These are phyloP conservation scores for Oscheius sp. DNA, from an alignment of 2,888 invertebrate species.

Conservation along the genomic window DNA sequence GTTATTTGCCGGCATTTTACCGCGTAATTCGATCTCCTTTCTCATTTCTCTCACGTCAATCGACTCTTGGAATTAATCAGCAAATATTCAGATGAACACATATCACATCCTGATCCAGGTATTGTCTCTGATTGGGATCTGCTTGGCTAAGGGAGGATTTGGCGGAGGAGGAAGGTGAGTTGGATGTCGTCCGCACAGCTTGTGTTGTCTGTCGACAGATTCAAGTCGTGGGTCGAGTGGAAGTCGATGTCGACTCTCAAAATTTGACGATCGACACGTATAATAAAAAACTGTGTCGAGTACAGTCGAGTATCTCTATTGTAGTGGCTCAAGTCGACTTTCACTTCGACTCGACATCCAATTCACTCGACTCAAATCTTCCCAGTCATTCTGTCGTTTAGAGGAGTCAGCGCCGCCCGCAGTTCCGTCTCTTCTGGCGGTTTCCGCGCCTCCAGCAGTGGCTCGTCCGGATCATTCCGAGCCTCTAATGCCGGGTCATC, in stretches of 20 bases:
- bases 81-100: constrained; percentile 1
- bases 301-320: too few relatives aligned
- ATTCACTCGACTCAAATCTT: background rate
- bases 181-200: background rate
- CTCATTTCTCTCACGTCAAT: too few relatives aligned
- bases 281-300: too few relatives aligned
- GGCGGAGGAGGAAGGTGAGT: background rate
- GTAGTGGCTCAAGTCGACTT: too few relatives aligned
- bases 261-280: too few relatives aligned
- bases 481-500: too few relatives aligned
- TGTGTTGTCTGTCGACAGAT: background rate
- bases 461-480: background rate
- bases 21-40: too few relatives aligned
- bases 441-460: background rate
- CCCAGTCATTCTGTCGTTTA: background rate
- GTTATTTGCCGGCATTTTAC: too few relatives aligned
- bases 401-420: constrained; percentile 3
- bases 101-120: background rate
- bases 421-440: background rate
- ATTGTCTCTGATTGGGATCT: background rate
- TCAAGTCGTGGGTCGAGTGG: too few relatives aligned
- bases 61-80: background rate
- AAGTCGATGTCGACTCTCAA: too few relatives aligned
- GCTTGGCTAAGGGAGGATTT: background rate
- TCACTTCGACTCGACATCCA: too few relatives aligned